Conservation (phyloP, 1,140 invertebrate species). For the Ostrea denselamellosa region DNA sequence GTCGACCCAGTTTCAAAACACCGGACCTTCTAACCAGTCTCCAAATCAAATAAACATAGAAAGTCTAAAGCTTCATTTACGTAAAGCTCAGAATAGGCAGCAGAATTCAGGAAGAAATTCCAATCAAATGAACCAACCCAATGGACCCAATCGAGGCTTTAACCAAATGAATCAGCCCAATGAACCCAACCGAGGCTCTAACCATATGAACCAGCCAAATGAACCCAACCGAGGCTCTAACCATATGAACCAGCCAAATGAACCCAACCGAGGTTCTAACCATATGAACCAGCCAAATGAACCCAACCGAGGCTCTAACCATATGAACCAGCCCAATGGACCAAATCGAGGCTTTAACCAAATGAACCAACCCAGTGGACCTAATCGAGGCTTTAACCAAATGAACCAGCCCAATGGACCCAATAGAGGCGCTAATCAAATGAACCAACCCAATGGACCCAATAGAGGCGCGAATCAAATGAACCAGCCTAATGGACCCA, state of each 20-base stretch:
- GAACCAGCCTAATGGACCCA: too few relatives aligned
- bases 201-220: background rate
- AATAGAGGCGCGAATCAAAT: too few relatives aligned
- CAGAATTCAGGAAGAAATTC: background rate
- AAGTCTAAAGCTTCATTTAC: conserved; percentile 11
- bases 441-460: too few relatives aligned
- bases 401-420: too few relatives aligned
- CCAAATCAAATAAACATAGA: conserved; percentile 18
- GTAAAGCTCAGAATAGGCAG: background rate
- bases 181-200: background rate
- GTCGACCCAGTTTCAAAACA: background rate
- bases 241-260: background rate
- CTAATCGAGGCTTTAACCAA: too few relatives aligned
- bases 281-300: background rate
- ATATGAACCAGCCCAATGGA: background rate
- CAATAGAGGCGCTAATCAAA: too few relatives aligned
- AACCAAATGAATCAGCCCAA: background rate
- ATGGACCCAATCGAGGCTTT: background rate
- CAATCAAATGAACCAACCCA: background rate
- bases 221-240: background rate
- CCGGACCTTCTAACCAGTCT: background rate
- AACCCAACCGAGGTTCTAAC: background rate
- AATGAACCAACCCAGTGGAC: too few relatives aligned
- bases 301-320: background rate
- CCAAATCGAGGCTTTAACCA: background rate